Conservation (phyloP, 1,140 invertebrate species). For the Coptotermes formosanus region DNA sequence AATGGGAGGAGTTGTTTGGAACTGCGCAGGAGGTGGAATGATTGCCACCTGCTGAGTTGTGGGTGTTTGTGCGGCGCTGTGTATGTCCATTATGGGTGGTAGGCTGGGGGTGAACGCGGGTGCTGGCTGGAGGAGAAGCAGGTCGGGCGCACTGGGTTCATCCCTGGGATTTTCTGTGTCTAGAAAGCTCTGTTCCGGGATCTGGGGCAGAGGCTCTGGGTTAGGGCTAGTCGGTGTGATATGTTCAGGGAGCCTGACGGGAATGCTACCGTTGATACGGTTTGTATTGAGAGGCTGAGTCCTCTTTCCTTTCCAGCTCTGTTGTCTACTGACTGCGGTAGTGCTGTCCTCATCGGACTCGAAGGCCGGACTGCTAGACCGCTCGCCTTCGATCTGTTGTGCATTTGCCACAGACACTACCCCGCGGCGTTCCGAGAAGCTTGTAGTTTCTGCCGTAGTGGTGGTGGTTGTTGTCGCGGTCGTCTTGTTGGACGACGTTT, state of each 20-base stretch:
- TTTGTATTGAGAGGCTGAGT: slow-evolving; percentile 57
- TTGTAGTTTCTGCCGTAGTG: slow-evolving; percentile 34
- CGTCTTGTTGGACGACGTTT: slow-evolving; percentile 58
- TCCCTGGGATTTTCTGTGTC: slow-evolving; percentile 56
- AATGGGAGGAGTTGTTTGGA: slow-evolving; percentile 63
- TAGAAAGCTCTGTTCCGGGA: slow-evolving; percentile 62
- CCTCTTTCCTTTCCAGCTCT: slow-evolving; percentile 51
- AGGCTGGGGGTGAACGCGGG: background rate
- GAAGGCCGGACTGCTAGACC: slow-evolving; percentile 92
- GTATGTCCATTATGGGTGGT: slow-evolving; percentile 31
- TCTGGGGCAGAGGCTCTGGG: slow-evolving; percentile 59
- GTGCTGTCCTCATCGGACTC: slow-evolving; percentile 90
- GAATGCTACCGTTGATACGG: slow-evolving; percentile 54
- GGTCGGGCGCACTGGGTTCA: background rate
- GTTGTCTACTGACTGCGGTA: slow-evolving; percentile 40
- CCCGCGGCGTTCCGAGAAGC: slow-evolving; percentile 25
- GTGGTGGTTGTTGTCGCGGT: slow-evolving; percentile 58
- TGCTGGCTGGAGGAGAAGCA: slow-evolving; percentile 9
- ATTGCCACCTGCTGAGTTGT: slow-evolving; percentile 45
- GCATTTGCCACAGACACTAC: slow-evolving; percentile 49
- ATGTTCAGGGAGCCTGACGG: slow-evolving; percentile 47
- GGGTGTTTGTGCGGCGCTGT: slow-evolving; percentile 32
- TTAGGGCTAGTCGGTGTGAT: slow-evolving; percentile 41
- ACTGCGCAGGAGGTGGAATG: slow-evolving; percentile 71
- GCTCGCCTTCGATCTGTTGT: slow-evolving; percentile 52